These are phyloP conservation scores for Beris chalybata DNA, from an alignment of 2,888 invertebrate species.

Conservation along the genomic window DNA sequence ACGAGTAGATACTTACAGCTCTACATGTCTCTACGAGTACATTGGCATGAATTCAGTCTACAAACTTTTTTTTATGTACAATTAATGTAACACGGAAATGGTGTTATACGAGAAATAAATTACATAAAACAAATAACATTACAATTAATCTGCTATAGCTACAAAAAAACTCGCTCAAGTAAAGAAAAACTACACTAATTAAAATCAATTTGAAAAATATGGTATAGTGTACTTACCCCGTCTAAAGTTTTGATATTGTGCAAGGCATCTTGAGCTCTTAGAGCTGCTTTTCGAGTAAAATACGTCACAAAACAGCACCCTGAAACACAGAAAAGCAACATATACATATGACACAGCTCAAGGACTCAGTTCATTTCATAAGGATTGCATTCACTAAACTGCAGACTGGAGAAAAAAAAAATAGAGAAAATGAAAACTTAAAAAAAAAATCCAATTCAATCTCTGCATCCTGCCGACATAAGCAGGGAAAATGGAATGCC, in stretches of 20 bases:
- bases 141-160: slow-evolving; percentile 5
- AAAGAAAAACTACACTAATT: slow-evolving; percentile 15
- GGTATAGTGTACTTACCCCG: slow-evolving; percentile 76
- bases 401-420: no score
- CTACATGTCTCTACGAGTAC: background rate
- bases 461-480: no score
- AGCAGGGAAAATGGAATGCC: no score
- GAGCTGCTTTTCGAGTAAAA: slow-evolving; percentile 95
- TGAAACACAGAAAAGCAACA: slow-evolving; percentile 69
- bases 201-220: slow-evolving; percentile 11
- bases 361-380: slow-evolving; percentile 15
- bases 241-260: slow-evolving; percentile 98
- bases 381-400: background rate
- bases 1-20: no score
- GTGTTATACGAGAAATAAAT: slow-evolving; percentile 9
- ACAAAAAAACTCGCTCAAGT: background rate
- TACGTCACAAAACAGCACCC: slow-evolving; percentile 99
- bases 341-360: slow-evolving; percentile 35
- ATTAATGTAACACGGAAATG: slow-evolving; percentile 8
- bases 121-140: slow-evolving; percentile 15
- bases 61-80: slow-evolving; percentile 15
- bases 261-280: slow-evolving; percentile 97
- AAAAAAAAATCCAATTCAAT: no score
- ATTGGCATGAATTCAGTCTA: slow-evolving; percentile 10
- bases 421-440: no score